phyloP scores from a whole-genome alignment of 2,797 vertebrate species.

The Hapalemur alaotrensis region DNA sequence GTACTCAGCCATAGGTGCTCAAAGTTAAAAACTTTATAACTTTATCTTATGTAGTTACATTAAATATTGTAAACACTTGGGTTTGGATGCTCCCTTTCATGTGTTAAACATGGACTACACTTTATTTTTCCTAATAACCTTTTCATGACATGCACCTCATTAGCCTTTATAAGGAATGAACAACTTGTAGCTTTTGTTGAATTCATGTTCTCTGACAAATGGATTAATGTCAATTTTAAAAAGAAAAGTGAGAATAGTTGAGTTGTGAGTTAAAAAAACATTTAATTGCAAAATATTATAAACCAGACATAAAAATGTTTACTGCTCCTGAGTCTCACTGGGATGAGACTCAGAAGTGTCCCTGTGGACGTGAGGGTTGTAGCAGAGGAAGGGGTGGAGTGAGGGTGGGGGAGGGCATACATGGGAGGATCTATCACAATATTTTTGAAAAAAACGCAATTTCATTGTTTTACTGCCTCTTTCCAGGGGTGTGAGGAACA shows the following conservation, averaged over 20 bases:
- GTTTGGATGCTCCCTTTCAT: neutral
- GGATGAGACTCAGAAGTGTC: neutral
- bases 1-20: neutral
- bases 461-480: neutral
- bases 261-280: neutral
- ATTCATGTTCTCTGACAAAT: constrained; percentile 4
- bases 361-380: neutral
- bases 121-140: neutral
- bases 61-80: neutral
- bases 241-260: neutral
- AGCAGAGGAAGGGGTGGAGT: neutral
- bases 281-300: neutral
- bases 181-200: neutral
- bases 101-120: neutral
- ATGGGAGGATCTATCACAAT: neutral
- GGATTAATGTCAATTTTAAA: neutral
- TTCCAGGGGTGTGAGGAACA: neutral
- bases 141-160: neutral
- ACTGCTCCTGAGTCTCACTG: neutral
- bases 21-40: neutral
- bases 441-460: neutral
- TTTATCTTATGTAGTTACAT: neutral
- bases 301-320: neutral
- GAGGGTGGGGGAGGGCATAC: fast-evolving
- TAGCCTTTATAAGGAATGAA: neutral